phyloP scores from a whole-genome alignment of 2,797 vertebrate species.

The Odontamblyopus lacepedii region DNA sequence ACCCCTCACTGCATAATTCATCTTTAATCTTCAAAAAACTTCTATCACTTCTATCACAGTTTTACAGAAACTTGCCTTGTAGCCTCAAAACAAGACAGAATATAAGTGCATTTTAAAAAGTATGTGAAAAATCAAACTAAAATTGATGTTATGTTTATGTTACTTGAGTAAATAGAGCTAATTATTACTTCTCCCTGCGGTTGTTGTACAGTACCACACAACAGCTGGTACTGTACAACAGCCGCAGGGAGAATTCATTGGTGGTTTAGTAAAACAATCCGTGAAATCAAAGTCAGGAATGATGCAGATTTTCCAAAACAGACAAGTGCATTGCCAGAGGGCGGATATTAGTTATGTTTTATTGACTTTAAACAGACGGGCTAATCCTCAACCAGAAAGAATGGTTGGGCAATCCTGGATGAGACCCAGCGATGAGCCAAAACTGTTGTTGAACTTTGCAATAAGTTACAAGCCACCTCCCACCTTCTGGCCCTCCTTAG shows the following conservation, averaged over 20 bases:
- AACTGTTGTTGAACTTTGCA: slow-evolving; percentile 15
- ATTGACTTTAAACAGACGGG: slow-evolving; percentile 44
- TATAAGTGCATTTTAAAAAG: not conserved
- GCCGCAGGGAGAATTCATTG: no score
- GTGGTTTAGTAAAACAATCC: slow-evolving; percentile 34
- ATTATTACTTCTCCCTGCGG: not conserved
- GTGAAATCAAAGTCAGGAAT: slow-evolving; percentile 46
- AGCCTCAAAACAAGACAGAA: no score
- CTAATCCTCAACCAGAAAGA: slow-evolving; percentile 51
- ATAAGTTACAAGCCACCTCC: not conserved
- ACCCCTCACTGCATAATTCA: no score
- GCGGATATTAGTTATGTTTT: slow-evolving; percentile 37
- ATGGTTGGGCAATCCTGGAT: slow-evolving; percentile 29
- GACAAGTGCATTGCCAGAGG: slow-evolving; percentile 20
- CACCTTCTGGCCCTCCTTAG: slow-evolving; percentile 6
- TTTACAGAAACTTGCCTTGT: no score
- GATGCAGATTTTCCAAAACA: slow-evolving; percentile 45
- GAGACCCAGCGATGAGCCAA: slow-evolving; percentile 5
- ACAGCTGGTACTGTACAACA: no score
- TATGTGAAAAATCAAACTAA: not conserved
- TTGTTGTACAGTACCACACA: not conserved
- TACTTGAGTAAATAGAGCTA: not conserved
- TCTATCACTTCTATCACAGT: no score
- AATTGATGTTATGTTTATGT: no score
- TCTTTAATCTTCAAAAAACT: no score